Evolutionary conservation across 2,888 invertebrate species (phyloP), one percentile per base, ranked within the genome.

Genomic region (Ornithoptera alexandrae): DNA sequence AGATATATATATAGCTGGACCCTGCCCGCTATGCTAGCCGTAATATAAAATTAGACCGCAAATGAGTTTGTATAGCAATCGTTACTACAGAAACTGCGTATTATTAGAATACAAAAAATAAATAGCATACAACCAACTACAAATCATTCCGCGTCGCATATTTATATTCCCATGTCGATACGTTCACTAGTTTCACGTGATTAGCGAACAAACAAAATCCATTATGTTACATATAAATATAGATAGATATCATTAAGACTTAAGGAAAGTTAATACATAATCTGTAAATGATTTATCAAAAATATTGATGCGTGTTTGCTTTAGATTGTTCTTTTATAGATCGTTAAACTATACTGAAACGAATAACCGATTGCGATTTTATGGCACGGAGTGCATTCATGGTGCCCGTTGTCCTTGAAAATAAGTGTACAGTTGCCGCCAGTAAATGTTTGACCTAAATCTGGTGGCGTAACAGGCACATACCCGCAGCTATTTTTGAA

Each of bases 371-470:
- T 64, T 60, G 24, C 12, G 60, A 46, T 63, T 22, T 36, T n/a
- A 58, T n/a, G 6, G 58, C 64, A 24, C 42, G 39, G 36, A 42
- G 24, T 59, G 59, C 42, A 65, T 22, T 58, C 58, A 17, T 50
- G 50, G n/a, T 50, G 63, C 53, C 63, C 63, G 62, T 78, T 67
- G 88, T 78, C 90, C 90, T 90, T 90, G 92, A 83, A 78, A 78
- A 76, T 74, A 76, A 84, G 86, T 86, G 84, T 86, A 80, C 79
- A 77, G 82, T 88, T 86, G 83, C 88, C 78, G 83, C 80, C 84
- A 90, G 87, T 87, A 81, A 85, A 84, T 87, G 84, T 88, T 84
- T 91, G 91, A 92, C 91, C 91, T 81, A 89, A 86, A 88, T 91
- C 83, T 79, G 76, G 80, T 73, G 75, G 79, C 79, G 76, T 77